phyloP scores from a whole-genome alignment of 2,113 vertebrate genomes.

The Caranx melampygus region DNA sequence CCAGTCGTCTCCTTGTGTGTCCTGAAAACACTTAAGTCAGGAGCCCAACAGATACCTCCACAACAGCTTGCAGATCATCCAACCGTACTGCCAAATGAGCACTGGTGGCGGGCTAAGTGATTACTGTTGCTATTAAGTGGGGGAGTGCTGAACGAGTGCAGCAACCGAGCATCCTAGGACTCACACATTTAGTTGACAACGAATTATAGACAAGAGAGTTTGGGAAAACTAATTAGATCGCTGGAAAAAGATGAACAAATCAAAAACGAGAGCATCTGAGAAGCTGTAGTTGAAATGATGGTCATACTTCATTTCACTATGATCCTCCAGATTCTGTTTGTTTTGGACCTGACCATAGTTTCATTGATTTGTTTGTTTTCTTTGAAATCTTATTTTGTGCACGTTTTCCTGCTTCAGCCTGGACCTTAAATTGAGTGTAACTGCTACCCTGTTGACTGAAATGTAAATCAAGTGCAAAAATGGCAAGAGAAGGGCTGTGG shows the following conservation, averaged over 20 bases:
- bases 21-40: conserved; percentile 25
- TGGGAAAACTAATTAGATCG: background rate
- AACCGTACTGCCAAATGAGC: conserved; percentile 55
- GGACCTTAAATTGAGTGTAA: background rate
- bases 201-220: conserved; percentile 18
- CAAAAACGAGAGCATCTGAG: background rate
- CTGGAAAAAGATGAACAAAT: background rate
- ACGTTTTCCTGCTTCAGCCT: background rate
- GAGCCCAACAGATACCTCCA: conserved; percentile 42
- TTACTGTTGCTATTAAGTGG: conserved; percentile 57
- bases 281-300: background rate
- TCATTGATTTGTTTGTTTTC: background rate
- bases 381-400: no score
- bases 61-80: conserved; percentile 65
- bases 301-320: background rate
- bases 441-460: background rate
- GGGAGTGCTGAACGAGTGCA: conserved; percentile 32
- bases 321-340: background rate
- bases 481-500: no score
- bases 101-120: conserved; percentile 44
- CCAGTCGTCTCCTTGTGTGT: conserved; percentile 10
- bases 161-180: conserved; percentile 11
- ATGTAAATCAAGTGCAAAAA: background rate
- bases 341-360: background rate
- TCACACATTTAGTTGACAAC: conserved; percentile 13